Conservation (phyloP, 1,140 invertebrate species). For the Hormaphis cornu region DNA sequence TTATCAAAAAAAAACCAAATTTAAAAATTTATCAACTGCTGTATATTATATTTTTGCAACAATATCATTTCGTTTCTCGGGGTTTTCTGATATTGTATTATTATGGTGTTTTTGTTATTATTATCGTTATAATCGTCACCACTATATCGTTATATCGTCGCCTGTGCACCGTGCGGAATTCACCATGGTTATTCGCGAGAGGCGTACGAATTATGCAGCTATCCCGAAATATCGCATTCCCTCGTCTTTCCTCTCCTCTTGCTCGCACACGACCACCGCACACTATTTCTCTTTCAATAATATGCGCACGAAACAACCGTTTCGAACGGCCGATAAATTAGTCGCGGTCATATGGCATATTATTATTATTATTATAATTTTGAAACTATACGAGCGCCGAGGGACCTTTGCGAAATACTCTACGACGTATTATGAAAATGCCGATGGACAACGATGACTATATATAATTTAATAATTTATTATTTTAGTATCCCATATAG, state of each 20-base stretch:
- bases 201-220: conserved; percentile 9
- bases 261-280: background rate
- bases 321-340: conserved; percentile 26
- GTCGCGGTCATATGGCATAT: background rate
- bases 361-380: too few relatives aligned
- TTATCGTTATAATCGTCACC: conserved; percentile 2
- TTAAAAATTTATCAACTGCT: too few relatives aligned
- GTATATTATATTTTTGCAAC: background rate
- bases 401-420: conserved; percentile 4
- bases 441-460: too few relatives aligned
- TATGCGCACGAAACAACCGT: background rate
- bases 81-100: too few relatives aligned
- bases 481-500: too few relatives aligned
- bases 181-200: conserved; percentile 17
- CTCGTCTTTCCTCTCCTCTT: background rate
- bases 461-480: too few relatives aligned
- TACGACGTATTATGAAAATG: too few relatives aligned
- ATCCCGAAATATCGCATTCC: conserved; percentile 9
- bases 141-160: background rate
- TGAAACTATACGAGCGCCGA: background rate
- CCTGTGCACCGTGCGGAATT: background rate
- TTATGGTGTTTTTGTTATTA: background rate
- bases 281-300: background rate
- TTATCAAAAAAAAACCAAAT: too few relatives aligned
- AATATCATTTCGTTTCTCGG: background rate